A percentile compares a stretch with the other conserved stretches of the same genome.
phyloP scores from a whole-genome alignment of 2,797 vertebrate species.

The Acrossocheilus fasciatus region DNA sequence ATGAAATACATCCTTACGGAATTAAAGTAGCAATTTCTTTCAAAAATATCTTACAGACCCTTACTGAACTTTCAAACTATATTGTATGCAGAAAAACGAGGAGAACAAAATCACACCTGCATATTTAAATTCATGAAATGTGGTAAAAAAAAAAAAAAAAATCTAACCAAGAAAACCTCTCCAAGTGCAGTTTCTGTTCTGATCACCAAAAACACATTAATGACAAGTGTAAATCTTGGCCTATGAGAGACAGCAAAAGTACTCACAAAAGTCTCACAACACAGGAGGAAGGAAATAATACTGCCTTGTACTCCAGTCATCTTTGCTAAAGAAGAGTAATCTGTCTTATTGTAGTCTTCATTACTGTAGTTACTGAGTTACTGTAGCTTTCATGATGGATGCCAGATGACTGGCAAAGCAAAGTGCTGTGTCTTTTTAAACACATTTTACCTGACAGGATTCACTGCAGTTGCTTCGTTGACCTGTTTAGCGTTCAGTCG shows the following conservation, averaged over 20 bases:
- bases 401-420: neutral
- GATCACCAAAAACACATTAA: neutral
- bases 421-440: slow-evolving; percentile 10
- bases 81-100: neutral
- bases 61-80: neutral
- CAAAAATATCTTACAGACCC: neutral
- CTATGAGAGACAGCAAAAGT: neutral
- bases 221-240: neutral
- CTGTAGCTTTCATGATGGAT: neutral
- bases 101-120: neutral
- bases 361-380: slow-evolving; percentile 5
- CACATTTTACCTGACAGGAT: slow-evolving; percentile 14
- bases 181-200: neutral
- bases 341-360: neutral
- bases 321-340: neutral
- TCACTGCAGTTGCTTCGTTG: neutral
- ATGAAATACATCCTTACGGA: neutral
- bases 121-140: neutral
- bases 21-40: neutral
- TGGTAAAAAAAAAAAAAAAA: neutral
- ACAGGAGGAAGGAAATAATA: neutral
- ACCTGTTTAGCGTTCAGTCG: neutral
- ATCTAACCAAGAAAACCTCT: neutral
- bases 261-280: neutral
- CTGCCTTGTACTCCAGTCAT: neutral